These are phyloP conservation scores for Podabrus alpinus DNA, from an alignment of 2,888 invertebrate species.

Conservation along the genomic window DNA sequence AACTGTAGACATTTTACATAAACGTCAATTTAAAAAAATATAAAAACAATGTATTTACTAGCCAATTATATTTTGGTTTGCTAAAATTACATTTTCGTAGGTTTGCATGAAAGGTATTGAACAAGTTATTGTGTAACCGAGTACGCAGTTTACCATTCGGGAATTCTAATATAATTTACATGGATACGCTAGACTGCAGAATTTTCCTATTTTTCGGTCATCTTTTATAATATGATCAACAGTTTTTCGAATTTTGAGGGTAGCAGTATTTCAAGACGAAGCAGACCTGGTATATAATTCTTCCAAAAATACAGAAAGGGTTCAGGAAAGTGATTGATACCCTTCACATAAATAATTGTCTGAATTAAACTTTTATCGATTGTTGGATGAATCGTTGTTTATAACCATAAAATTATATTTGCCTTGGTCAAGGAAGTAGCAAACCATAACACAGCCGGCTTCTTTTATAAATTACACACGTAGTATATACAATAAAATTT, in stretches of 20 bases:
- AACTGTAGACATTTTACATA: not conserved
- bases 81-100: not conserved
- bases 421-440: not conserved
- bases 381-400: not conserved
- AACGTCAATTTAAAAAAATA: not conserved
- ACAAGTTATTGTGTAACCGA: not conserved
- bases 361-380: not conserved
- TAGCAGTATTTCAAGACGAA: not conserved
- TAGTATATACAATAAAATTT: too few species aligned
- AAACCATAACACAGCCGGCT: not conserved
- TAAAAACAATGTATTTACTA: not conserved
- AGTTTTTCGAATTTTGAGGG: not conserved
- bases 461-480: not conserved
- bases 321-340: too few species aligned
- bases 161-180: not conserved
- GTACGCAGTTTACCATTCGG: not conserved
- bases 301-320: too few species aligned
- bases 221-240: too few species aligned
- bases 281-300: too few species aligned
- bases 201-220: too few species aligned
- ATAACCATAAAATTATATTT: not conserved
- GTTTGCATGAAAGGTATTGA: not conserved
- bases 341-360: not conserved
- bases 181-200: not conserved
- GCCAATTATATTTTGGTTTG: not conserved